These are phyloP conservation scores for Sebastolobus alascanus DNA, from an alignment of 2,797 vertebrate genomes.

Conservation along the genomic window DNA sequence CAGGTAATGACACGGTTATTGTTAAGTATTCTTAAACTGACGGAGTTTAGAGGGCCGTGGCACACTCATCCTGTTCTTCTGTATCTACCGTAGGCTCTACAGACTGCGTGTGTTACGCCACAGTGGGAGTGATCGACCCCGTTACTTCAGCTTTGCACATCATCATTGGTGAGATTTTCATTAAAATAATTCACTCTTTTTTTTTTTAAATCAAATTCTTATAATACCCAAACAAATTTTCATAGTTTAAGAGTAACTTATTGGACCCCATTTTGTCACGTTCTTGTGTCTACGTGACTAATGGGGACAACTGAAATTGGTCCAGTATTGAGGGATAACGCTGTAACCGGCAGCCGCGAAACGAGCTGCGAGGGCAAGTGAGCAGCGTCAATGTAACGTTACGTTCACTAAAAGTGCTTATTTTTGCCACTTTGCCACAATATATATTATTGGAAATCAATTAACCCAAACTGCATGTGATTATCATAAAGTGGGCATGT, in stretches of 20 bases:
- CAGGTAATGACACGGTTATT: constrained; percentile 77
- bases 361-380: too few species aligned
- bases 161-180: constrained; percentile 81
- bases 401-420: too few species aligned
- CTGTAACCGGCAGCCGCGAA: too few species aligned
- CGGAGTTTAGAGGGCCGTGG: neutral
- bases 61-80: neutral
- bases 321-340: too few species aligned
- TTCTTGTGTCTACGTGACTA: neutral
- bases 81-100: constrained; percentile 82
- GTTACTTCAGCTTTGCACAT: constrained; percentile 89
- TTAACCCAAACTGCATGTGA: too few species aligned
- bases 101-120: constrained; percentile 89
- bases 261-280: neutral
- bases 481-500: too few species aligned
- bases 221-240: neutral
- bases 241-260: neutral
- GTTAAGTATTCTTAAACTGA: neutral
- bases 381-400: too few species aligned
- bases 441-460: too few species aligned
- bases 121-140: constrained; percentile 87
- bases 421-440: too few species aligned
- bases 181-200: neutral
- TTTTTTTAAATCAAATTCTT: neutral
- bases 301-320: too few species aligned